Conservation (phyloP, 2,888 invertebrate species). For the Anarsia innoxiella region DNA sequence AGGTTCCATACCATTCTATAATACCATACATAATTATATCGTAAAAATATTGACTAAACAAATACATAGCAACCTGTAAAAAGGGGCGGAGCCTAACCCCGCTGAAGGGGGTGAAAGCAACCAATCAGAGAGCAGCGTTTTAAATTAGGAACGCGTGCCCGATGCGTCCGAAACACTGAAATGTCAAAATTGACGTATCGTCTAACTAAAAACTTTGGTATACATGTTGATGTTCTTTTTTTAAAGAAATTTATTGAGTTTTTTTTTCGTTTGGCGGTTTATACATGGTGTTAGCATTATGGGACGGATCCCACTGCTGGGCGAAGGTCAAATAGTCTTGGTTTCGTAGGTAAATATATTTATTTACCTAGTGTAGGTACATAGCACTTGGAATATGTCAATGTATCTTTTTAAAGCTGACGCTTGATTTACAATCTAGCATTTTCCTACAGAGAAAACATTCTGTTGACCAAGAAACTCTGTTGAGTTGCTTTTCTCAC, state of each 20-base stretch:
- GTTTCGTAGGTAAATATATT: no score
- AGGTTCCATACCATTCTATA: constrained; percentile 10
- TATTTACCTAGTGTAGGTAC: no score
- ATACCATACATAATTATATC: constrained; percentile 3
- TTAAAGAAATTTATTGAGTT: not conserved
- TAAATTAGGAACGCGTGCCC: constrained; percentile 57
- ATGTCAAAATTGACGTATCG: constrained; percentile 56
- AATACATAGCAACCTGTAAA: constrained; percentile 31
- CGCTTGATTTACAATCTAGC: no score
- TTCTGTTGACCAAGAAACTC: no score
- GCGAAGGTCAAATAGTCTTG: no score
- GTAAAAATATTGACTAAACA: constrained; percentile 40
- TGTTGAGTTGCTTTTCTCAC: no score
- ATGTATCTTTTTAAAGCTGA: no score
- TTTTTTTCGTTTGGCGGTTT: no score
- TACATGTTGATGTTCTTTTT: constrained; percentile 33
- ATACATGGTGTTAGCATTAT: no score
- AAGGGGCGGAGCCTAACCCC: constrained; percentile 31
- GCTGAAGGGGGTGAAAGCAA: constrained; percentile 19
- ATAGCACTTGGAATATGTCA: no score
- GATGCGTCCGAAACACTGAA: constrained; percentile 40
- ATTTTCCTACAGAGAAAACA: no score
- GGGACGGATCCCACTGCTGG: no score
- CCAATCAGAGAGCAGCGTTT: constrained; percentile 40
- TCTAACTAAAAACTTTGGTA: constrained; percentile 38